Base-by-base conservation (phyloP, 1,140 invertebrate genomes). In the Listronotus bonariensis region DNA sequence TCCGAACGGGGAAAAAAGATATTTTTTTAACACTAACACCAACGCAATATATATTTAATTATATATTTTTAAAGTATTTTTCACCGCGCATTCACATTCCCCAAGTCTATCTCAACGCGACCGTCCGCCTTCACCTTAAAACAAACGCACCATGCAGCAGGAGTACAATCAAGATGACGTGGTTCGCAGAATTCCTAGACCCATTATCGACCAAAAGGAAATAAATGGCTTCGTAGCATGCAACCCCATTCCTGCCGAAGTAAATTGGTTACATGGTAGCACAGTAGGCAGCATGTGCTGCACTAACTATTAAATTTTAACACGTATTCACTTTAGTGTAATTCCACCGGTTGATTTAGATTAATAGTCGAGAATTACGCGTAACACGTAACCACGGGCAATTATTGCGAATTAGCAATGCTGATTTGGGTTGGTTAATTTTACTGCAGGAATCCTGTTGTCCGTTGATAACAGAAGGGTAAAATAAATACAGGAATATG, bases 191-290 rank as follows among this genome's bases (percentile, higher is more conserved):
- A 57, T 57, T 45, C 45, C 54, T 57, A 40, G 45, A 43, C 54
- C 40, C 54, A 57, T 57, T 57, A 57, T 26, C 42, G 26, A 20
- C 17, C 40, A n/a, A 11, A 57, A n/a, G n/a, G 32, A 57, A 43
- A 57, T 43, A 41, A 57, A 57, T 57, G 42, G 40, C 14, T 32
- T 45, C 5, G n/a, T 45, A 41, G 41, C 54, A 57, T 57, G 54
- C 54, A 57, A 57, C 54, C 54, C 54, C 17, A 57, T 57, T 45
- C 36, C 54, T 45, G 41, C 54, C 45, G 54, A 57, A 45, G 45
- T 57, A 57, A 57, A 57, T 57, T 57, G 54, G 54, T 45, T 57
- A 45, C 54, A 32, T 45, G 40, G 54, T 45, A 57, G 36, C 54
- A 57, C 54, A 57, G 54, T 57, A 57, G 54, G 54, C 54, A 57